These are phyloP conservation scores for Menidia beryllina DNA, from an alignment of 2,113 vertebrate species.

Conservation along the genomic window DNA sequence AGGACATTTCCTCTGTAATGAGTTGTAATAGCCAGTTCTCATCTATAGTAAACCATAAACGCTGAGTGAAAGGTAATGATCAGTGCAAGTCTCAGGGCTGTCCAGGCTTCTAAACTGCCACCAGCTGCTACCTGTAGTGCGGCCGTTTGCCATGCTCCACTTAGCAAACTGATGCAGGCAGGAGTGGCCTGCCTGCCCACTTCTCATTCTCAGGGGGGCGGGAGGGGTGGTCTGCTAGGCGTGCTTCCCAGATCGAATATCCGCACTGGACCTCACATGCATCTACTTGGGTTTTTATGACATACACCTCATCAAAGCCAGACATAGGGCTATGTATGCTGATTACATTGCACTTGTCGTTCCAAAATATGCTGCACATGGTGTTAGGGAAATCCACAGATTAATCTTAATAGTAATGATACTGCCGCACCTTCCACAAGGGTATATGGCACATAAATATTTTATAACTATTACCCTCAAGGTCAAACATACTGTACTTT, in stretches of 20 bases:
- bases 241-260: slow-evolving; percentile 66
- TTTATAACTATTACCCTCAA: slow-evolving; percentile 46
- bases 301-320: slow-evolving; percentile 61
- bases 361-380: slow-evolving; percentile 59
- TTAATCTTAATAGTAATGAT: slow-evolving; percentile 60
- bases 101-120: slow-evolving; percentile 51
- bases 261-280: slow-evolving; percentile 53
- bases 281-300: slow-evolving; percentile 54
- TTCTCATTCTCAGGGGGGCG: slow-evolving; percentile 48
- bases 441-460: slow-evolving; percentile 60
- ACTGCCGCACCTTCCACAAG: slow-evolving; percentile 39
- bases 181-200: slow-evolving; percentile 51
- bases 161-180: slow-evolving; percentile 68
- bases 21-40: slow-evolving; percentile 42
- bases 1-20: slow-evolving; percentile 33
- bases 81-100: slow-evolving; percentile 56
- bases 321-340: slow-evolving; percentile 60
- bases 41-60: slow-evolving; percentile 64
- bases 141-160: slow-evolving; percentile 63
- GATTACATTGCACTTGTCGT: slow-evolving; percentile 66
- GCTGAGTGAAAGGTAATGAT: slow-evolving; percentile 74
- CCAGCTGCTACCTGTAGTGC: slow-evolving; percentile 74
- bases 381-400: slow-evolving; percentile 61
- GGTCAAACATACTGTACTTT: slow-evolving; percentile 48
- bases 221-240: slow-evolving; percentile 32